Conservation (phyloP, 2,888 invertebrate species). For the Noctua janthina region DNA sequence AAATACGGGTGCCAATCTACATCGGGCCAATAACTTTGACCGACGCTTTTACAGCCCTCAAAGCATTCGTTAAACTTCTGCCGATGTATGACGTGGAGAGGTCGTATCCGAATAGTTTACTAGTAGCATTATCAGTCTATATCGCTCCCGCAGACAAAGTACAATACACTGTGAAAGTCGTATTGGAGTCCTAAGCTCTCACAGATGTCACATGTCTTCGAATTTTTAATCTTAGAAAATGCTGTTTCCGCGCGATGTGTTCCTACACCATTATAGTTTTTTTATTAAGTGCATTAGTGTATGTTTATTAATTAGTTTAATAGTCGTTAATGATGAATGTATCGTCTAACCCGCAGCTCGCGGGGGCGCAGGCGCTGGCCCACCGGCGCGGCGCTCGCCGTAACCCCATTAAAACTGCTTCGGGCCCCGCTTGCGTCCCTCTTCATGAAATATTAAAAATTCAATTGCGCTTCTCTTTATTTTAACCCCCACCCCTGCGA, state of each 20-base stretch:
- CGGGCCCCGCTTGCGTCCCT: constrained; percentile 83
- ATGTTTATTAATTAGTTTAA: constrained; percentile 38
- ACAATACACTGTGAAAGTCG: background rate
- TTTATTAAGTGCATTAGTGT: background rate
- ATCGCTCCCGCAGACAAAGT: background rate
- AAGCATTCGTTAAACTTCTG: background rate
- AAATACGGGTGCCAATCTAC: background rate
- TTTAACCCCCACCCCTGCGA: constrained; percentile 87
- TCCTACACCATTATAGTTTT: background rate
- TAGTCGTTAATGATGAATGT: constrained; percentile 48
- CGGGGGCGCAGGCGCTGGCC: constrained; percentile 46
- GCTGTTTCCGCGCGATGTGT: background rate
- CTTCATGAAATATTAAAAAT: constrained; percentile 91
- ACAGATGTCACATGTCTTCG: background rate
- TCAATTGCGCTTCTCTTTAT: constrained; percentile 91
- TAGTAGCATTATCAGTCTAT: background rate
- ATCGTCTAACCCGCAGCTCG: constrained; percentile 22
- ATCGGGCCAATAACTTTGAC: constrained; percentile 15
- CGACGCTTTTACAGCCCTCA: background rate
- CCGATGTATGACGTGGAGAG: background rate
- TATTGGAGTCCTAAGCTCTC: background rate
- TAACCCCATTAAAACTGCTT: constrained; percentile 89
- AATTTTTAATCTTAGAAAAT: background rate
- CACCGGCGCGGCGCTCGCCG: constrained; percentile 69
- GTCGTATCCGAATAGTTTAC: background rate